phyloP scores from a whole-genome alignment of 2,113 vertebrate genomes.

The Myotis yumanensis region DNA sequence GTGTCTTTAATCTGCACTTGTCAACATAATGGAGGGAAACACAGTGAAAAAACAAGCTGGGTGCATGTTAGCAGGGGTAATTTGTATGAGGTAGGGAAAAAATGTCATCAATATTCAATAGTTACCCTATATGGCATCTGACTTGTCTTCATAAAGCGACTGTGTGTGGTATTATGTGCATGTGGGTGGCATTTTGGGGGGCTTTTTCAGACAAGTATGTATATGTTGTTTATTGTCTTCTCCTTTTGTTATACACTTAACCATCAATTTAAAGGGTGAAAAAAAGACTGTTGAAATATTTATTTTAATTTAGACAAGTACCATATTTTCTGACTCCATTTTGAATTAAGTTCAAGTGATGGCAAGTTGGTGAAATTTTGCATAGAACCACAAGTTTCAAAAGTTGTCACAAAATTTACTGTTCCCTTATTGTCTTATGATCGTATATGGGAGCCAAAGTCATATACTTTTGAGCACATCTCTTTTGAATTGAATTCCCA shows the following conservation, averaged over 20 bases:
- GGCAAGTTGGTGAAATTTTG: constrained; percentile 68
- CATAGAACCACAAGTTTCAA: constrained; percentile 47
- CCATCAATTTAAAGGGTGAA: constrained; percentile 67
- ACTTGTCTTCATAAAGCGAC: constrained; percentile 62
- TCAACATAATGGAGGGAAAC: constrained; percentile 27
- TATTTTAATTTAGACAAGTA: constrained; percentile 71
- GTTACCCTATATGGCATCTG: constrained; percentile 66
- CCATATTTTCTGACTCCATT: constrained; percentile 62
- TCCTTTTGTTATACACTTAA: constrained; percentile 74
- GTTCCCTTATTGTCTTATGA: constrained; percentile 40
- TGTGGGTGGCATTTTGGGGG: constrained; percentile 73
- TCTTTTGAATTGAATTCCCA: constrained; percentile 56
- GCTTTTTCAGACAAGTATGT: constrained; percentile 69
- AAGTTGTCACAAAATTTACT: constrained; percentile 48
- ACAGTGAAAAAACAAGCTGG: constrained; percentile 44
- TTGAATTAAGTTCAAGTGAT: constrained; percentile 64
- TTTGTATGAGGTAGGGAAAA: constrained; percentile 58
- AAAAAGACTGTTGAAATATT: constrained; percentile 66
- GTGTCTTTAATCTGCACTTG: constrained; percentile 37
- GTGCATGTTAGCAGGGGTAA: constrained; percentile 44
- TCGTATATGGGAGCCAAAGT: background rate
- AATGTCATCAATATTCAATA: constrained; percentile 59
- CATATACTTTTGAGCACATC: background rate
- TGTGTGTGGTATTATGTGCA: constrained; percentile 75
- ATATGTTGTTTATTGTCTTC: constrained; percentile 70